phyloP scores from a whole-genome alignment of 2,113 vertebrate genomes.

The Alligator sinensis region DNA sequence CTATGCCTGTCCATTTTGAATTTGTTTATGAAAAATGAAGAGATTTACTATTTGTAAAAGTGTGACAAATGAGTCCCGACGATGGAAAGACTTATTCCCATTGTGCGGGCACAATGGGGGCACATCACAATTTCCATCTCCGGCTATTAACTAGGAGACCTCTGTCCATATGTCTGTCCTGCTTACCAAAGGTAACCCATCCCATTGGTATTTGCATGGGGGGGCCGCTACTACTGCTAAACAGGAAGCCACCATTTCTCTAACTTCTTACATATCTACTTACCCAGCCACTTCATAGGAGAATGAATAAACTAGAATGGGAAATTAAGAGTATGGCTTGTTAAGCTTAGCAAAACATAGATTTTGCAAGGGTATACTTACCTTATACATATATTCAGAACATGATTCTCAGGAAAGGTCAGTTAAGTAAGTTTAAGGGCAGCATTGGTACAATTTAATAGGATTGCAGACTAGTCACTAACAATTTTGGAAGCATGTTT shows the following conservation, averaged over 20 bases:
- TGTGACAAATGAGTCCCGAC: neutral
- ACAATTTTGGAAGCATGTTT: too few species aligned
- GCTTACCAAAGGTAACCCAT: fast-evolving
- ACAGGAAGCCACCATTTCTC: neutral
- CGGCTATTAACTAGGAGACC: neutral
- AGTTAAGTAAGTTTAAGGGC: too few species aligned
- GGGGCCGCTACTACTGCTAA: neutral
- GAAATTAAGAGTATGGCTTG: too few species aligned
- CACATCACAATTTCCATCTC: neutral
- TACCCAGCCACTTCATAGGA: neutral
- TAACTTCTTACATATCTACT: neutral
- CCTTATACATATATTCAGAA: too few species aligned
- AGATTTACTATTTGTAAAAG: neutral
- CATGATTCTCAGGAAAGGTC: too few species aligned
- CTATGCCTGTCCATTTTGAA: neutral
- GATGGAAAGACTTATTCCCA: neutral
- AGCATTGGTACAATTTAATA: too few species aligned
- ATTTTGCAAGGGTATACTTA: too few species aligned
- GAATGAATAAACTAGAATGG: too few species aligned
- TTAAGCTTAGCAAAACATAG: too few species aligned
- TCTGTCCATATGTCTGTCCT: neutral
- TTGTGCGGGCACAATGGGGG: neutral
- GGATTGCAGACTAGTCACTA: too few species aligned
- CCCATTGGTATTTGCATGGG: neutral
- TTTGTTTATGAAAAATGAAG: neutral